Evolutionary conservation across 2,888 invertebrate species (phyloP).

Genomic region (Yponomeuta malinellus): DNA sequence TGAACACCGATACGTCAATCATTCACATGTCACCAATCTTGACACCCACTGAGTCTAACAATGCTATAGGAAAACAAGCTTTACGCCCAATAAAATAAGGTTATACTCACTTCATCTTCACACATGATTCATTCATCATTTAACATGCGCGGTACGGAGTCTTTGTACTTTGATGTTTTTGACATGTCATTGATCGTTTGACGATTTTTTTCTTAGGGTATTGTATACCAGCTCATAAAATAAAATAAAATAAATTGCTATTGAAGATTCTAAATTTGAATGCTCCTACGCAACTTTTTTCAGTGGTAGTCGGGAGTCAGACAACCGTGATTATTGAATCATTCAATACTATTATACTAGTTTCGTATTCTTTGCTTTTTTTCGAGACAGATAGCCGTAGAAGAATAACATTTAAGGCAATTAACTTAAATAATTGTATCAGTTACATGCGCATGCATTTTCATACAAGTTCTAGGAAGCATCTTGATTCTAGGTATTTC

Average conservation of each 20-base stretch:
- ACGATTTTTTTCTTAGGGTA: constrained; percentile 2
- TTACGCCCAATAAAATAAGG: neutral
- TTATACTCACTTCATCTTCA: neutral
- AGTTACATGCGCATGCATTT: too few relatives aligned
- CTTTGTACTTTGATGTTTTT: constrained; percentile 12
- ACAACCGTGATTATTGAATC: neutral
- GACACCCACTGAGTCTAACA: constrained; percentile 6
- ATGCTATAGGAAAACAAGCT: neutral
- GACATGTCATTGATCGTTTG: constrained; percentile 10
- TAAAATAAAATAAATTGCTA: neutral
- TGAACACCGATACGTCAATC: constrained; percentile 5
- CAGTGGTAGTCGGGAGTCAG: neutral
- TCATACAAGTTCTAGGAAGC: too few relatives aligned
- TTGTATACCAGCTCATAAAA: neutral
- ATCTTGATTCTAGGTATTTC: too few relatives aligned
- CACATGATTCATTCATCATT: constrained; percentile 6
- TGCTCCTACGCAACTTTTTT: constrained; percentile 8
- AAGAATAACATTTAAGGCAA: too few relatives aligned
- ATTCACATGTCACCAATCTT: neutral
- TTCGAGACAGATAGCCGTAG: too few relatives aligned
- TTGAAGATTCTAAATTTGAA: constrained; percentile 3
- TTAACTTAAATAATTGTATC: too few relatives aligned
- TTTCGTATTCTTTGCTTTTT: too few relatives aligned
- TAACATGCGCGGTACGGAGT: constrained; percentile 3
- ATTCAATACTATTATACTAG: neutral